phyloP scores from a whole-genome alignment of 2,888 invertebrate genomes.

The Cybosia mesomella region DNA sequence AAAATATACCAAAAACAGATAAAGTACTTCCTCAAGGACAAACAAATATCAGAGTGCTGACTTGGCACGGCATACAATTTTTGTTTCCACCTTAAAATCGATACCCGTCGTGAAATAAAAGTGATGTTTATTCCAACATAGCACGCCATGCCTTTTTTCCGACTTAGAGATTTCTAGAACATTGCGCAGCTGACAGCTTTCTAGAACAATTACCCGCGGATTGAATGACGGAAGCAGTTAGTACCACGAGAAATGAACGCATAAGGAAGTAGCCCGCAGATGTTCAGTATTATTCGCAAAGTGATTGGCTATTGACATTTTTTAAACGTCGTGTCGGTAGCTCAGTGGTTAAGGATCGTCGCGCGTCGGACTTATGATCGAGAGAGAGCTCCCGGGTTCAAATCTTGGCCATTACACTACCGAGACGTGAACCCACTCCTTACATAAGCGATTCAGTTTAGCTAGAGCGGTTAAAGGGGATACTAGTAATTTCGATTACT shows the following conservation, averaged over 20 bases:
- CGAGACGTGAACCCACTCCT: too few relatives aligned
- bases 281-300: background rate
- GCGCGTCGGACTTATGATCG: too few relatives aligned
- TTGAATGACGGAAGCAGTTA: background rate
- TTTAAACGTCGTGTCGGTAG: too few relatives aligned
- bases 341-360: too few relatives aligned
- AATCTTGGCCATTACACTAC: too few relatives aligned
- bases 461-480: too few relatives aligned
- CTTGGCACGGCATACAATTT: background rate
- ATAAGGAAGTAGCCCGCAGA: background rate
- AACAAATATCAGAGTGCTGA: background rate
- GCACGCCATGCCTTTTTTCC: slow-evolving; percentile 4
- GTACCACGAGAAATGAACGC: background rate
- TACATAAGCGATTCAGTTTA: too few relatives aligned
- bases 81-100: slow-evolving; percentile 4
- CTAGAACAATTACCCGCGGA: background rate
- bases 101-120: slow-evolving; percentile 1
- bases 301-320: background rate
- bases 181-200: background rate
- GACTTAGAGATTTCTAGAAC: slow-evolving; percentile 7
- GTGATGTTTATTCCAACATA: slow-evolving; percentile 6
- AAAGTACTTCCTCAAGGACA: background rate
- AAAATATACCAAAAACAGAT: background rate
- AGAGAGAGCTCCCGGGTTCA: too few relatives aligned
- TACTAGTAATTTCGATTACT: too few relatives aligned